Evolutionary conservation across 2,888 invertebrate species (phyloP).

Genomic region (Tethea ocularis): DNA sequence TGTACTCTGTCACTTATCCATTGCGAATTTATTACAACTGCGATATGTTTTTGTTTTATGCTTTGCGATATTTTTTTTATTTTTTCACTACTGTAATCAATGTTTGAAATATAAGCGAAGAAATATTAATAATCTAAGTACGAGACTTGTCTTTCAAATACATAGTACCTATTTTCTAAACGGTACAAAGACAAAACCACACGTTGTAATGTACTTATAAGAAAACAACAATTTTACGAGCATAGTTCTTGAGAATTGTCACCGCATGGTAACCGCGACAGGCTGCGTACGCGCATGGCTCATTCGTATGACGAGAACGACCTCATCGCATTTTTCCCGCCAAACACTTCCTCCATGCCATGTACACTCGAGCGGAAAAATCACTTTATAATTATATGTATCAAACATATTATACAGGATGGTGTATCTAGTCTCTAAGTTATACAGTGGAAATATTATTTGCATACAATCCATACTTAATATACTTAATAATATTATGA

Average conservation of each 20-base stretch:
- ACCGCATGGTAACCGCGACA: slow-evolving; percentile 17
- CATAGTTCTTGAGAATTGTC: neutral
- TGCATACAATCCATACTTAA: too few relatives aligned
- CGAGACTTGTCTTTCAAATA: too few relatives aligned
- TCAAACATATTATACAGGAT: too few relatives aligned
- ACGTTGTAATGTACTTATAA: neutral
- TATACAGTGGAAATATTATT: too few relatives aligned
- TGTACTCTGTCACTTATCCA: too few relatives aligned
- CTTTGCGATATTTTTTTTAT: neutral
- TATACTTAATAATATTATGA: too few relatives aligned
- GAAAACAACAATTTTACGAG: neutral
- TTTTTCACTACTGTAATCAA: neutral
- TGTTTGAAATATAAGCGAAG: too few relatives aligned
- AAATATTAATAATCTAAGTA: too few relatives aligned
- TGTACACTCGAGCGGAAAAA: too few relatives aligned
- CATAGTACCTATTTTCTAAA: too few relatives aligned
- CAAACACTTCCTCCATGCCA: slow-evolving; percentile 7
- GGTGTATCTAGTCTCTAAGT: too few relatives aligned
- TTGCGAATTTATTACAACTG: neutral
- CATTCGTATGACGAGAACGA: slow-evolving; percentile 23
- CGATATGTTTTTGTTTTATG: neutral
- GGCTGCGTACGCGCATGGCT: slow-evolving; percentile 16
- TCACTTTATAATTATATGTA: too few relatives aligned
- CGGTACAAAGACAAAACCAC: neutral
- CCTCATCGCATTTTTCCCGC: slow-evolving; percentile 19